These are phyloP conservation scores for Brachyrhaphis roseni DNA, from an alignment of 2,797 vertebrate genomes.

Conservation along the genomic window DNA sequence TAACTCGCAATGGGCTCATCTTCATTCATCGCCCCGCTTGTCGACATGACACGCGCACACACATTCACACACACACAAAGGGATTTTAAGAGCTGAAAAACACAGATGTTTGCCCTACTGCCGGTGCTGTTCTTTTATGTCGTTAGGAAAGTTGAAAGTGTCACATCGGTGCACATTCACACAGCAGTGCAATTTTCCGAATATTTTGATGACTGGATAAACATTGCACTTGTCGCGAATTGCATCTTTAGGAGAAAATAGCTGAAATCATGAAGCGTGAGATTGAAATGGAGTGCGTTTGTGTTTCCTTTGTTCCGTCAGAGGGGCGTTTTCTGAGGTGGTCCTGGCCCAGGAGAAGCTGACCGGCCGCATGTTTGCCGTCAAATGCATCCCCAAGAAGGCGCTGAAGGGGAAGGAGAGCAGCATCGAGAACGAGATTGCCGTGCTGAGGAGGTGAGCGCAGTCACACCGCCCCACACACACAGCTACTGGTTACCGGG, in stretches of 20 bases:
- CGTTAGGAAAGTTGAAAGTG: not conserved
- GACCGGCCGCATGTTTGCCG: slow-evolving; percentile 91
- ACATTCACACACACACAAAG: slow-evolving; percentile 9
- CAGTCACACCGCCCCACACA: slow-evolving; percentile 16
- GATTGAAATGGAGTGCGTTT: not conserved
- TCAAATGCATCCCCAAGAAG: slow-evolving; percentile 98
- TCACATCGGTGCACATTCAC: not conserved
- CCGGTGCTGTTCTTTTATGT: not conserved
- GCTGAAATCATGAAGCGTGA: not conserved
- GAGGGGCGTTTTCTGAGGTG: slow-evolving; percentile 96
- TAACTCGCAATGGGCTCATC: slow-evolving; percentile 59
- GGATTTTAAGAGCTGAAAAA: not conserved
- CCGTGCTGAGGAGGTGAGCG: slow-evolving; percentile 93
- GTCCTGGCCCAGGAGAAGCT: slow-evolving; percentile 92
- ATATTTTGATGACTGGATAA: not conserved
- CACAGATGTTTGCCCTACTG: slow-evolving; percentile 12
- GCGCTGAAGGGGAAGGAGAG: slow-evolving; percentile 97
- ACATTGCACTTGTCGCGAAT: not conserved
- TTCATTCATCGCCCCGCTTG: slow-evolving; percentile 50
- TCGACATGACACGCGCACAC: slow-evolving; percentile 21
- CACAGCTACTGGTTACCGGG: slow-evolving; percentile 61
- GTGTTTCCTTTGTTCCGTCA: slow-evolving; percentile 53
- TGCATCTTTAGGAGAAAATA: slow-evolving; percentile 10
- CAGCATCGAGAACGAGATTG: slow-evolving; percentile 98
- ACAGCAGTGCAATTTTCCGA: not conserved